These are phyloP conservation scores for Chrysochloris asiatica DNA, from an alignment of 2,113 vertebrate species.

Conservation along the genomic window DNA sequence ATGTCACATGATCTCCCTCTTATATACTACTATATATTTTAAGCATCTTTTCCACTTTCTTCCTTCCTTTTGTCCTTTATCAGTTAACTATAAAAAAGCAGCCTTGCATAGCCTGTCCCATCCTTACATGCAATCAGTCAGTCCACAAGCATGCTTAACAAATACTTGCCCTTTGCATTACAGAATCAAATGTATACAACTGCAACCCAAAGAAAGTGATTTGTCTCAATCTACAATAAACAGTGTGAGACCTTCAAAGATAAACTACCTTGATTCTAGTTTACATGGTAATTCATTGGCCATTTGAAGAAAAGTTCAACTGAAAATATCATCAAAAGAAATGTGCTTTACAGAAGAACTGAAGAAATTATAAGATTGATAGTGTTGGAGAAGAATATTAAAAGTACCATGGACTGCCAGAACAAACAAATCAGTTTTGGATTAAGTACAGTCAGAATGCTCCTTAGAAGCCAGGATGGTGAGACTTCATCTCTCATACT, in stretches of 20 bases:
- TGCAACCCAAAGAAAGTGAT: background rate
- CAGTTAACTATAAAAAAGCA: constrained; percentile 1
- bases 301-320: constrained; percentile 63
- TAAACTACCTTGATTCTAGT: constrained; percentile 36
- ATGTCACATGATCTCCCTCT: background rate
- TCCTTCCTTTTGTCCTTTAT: background rate
- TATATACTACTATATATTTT: background rate
- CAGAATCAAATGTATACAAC: constrained; percentile 46
- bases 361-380: constrained; percentile 40
- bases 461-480: too few species aligned
- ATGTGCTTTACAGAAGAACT: constrained; percentile 15
- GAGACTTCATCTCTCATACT: too few species aligned
- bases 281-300: constrained; percentile 4
- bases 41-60: background rate
- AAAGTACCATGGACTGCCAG: too few species aligned
- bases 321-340: constrained; percentile 24
- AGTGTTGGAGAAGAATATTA: too few species aligned
- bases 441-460: too few species aligned
- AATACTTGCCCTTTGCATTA: background rate
- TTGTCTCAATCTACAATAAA: constrained; percentile 32
- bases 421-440: too few species aligned
- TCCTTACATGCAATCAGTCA: background rate
- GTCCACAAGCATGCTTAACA: background rate
- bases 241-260: background rate
- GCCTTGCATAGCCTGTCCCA: background rate